Conservation (phyloP, 2,113 vertebrate species). For the Anguilla rostrata region DNA sequence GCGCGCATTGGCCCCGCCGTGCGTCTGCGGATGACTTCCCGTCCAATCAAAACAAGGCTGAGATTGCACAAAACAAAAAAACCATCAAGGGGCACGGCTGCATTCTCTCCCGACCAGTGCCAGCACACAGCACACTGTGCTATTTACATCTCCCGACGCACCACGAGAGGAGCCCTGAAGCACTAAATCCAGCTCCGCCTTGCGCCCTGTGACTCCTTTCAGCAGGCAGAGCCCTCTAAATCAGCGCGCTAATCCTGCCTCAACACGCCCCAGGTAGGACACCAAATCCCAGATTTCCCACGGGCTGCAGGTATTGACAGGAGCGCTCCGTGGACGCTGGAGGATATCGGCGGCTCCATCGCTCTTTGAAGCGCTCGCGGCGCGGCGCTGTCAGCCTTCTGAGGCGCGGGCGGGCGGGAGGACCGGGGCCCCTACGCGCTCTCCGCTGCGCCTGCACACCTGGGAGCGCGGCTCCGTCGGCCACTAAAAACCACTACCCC, state of each 20-base stretch:
- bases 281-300: not conserved
- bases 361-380: not conserved
- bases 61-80: conserved; percentile 36
- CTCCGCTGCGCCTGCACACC: not conserved
- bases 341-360: not conserved
- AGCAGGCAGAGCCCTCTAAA: not conserved
- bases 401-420: not conserved
- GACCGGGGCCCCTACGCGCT: not conserved
- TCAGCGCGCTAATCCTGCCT: not conserved
- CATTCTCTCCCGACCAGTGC: not conserved
- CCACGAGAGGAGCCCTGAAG: not conserved
- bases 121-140: not conserved
- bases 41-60: conserved; percentile 41
- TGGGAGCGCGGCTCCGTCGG: not conserved
- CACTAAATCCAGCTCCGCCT: not conserved
- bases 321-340: not conserved
- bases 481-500: no score
- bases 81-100: not conserved
- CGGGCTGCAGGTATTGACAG: not conserved
- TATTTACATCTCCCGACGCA: not conserved
- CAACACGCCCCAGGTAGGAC: not conserved
- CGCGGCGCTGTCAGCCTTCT: not conserved
- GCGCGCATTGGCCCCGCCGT: conserved; percentile 18
- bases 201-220: not conserved
- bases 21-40: conserved; percentile 42